Percentiles rank a stretch among this genome's conserved stretches.
Conservation (phyloP, 2,888 invertebrate species). For the Schrankia costaestrigalis region DNA sequence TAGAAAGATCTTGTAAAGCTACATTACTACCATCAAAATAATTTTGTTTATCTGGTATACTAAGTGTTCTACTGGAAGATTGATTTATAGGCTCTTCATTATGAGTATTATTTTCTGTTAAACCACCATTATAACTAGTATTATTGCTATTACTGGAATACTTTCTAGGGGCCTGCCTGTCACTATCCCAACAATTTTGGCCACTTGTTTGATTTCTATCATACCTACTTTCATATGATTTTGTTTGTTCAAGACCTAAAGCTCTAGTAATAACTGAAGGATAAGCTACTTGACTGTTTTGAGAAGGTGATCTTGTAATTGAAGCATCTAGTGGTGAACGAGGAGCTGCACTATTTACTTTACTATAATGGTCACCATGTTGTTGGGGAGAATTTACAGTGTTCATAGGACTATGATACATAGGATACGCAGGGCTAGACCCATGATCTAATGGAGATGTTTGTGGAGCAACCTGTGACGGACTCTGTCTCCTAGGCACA, state of each 20-base stretch:
- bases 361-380: conserved; percentile 77
- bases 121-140: conserved; percentile 64
- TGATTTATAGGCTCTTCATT: conserved; percentile 66
- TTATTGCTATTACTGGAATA: conserved; percentile 68
- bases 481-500: conserved; percentile 85
- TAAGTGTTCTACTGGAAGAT: conserved; percentile 68
- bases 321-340: conserved; percentile 86
- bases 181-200: conserved; percentile 82
- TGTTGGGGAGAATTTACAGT: conserved; percentile 87
- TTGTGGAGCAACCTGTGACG: conserved; percentile 85
- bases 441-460: conserved; percentile 87
- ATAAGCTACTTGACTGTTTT: conserved; percentile 85
- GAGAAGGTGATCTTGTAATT: conserved; percentile 82
- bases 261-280: conserved; percentile 91
- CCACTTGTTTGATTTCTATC: conserved; percentile 73
- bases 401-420: conserved; percentile 92
- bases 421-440: conserved; percentile 89
- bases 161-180: conserved; percentile 72
- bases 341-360: conserved; percentile 79
- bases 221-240: conserved; percentile 77
- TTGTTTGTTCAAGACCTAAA: conserved; percentile 82
- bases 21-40: conserved; percentile 84
- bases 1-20: conserved; percentile 85
- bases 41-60: conserved; percentile 74
- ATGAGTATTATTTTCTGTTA: conserved; percentile 73